Conservation (phyloP, 2,797 vertebrate genomes). For the Anguilla pacifica region DNA sequence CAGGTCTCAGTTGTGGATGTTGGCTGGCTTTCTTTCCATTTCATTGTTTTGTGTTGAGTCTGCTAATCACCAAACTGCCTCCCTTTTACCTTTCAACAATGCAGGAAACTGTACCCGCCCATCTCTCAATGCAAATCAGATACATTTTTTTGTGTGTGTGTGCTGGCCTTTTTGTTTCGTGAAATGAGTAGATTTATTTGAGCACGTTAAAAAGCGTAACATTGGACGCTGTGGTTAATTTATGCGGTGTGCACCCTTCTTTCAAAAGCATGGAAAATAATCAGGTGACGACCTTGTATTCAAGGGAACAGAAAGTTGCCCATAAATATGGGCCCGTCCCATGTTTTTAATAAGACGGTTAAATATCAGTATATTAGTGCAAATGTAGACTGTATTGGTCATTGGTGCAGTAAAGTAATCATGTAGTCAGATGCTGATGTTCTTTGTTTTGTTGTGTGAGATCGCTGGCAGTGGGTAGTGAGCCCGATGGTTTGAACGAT, state of each 20-base stretch:
- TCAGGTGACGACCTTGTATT: not conserved
- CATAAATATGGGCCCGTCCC: not conserved
- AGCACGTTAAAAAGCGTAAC: not conserved
- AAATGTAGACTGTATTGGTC: not conserved
- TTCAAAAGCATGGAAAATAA: not conserved
- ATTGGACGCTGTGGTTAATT: not conserved
- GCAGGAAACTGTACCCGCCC: slow-evolving; percentile 20
- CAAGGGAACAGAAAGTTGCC: not conserved
- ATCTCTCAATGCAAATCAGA: slow-evolving; percentile 8
- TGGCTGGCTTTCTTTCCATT: slow-evolving; percentile 53
- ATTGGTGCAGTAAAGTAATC: not conserved
- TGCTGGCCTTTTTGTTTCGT: not conserved
- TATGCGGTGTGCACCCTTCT: not conserved
- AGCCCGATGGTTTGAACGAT: not conserved
- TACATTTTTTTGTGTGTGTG: not conserved
- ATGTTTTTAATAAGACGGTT: not conserved
- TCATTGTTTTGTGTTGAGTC: slow-evolving; percentile 33
- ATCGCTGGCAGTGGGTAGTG: not conserved
- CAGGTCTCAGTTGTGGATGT: slow-evolving; percentile 57
- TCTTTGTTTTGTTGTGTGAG: not conserved
- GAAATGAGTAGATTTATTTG: slow-evolving; percentile 7
- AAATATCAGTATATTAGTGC: not conserved
- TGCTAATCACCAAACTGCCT: slow-evolving; percentile 54
- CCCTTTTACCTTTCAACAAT: slow-evolving; percentile 43
- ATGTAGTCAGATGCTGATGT: not conserved